Evolutionary conservation across 2,888 invertebrate species (phyloP).

Genomic region (Glyphotaelius pellucidus): DNA sequence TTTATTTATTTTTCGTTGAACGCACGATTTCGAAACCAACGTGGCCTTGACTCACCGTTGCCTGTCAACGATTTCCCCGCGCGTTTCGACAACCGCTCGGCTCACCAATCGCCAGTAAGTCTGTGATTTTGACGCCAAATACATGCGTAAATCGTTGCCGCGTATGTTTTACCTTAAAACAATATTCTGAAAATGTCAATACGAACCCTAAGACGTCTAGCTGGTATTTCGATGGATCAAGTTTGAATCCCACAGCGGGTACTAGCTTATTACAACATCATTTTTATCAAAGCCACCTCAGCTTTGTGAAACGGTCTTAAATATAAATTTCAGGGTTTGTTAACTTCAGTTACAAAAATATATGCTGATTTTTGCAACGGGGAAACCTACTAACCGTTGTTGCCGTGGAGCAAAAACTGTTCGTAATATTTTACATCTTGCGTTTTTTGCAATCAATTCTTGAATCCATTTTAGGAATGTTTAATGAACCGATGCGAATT

Average conservation of each 20-base stretch:
- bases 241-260: neutral
- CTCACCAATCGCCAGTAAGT: too few relatives aligned
- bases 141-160: too few relatives aligned
- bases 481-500: constrained; percentile 38
- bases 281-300: neutral
- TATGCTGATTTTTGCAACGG: constrained; percentile 21
- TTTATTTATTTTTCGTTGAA: too few relatives aligned
- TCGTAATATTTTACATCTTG: neutral
- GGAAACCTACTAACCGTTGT: constrained; percentile 39
- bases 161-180: too few relatives aligned
- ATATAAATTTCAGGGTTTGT: neutral
- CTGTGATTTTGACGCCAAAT: too few relatives aligned
- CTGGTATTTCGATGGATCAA: neutral
- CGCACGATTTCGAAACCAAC: too few relatives aligned
- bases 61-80: too few relatives aligned
- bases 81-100: too few relatives aligned
- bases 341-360: neutral
- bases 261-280: neutral
- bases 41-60: too few relatives aligned
- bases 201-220: neutral
- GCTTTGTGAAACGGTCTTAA: neutral
- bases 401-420: constrained; percentile 20
- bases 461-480: neutral
- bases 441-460: constrained; percentile 24
- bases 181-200: too few relatives aligned